A percentile compares a stretch with the other conserved stretches of the same genome.
phyloP scores from a whole-genome alignment of 2,797 vertebrate species.

The Lagodon rhomboides region DNA sequence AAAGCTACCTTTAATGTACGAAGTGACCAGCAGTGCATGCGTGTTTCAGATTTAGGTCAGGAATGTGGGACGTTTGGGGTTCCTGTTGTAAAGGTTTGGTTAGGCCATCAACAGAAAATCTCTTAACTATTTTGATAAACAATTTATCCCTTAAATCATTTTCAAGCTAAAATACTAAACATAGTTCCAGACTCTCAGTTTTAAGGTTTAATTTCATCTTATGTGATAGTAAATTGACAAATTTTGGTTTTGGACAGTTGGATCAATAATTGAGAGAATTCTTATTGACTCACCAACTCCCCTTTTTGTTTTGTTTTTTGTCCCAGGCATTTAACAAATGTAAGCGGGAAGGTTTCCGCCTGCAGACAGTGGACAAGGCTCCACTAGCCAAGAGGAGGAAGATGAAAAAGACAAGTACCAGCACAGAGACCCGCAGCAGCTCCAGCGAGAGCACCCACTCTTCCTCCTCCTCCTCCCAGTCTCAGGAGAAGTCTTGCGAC shows the following conservation, averaged over 20 bases:
- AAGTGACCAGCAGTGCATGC: not conserved
- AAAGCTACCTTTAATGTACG: slow-evolving; percentile 98
- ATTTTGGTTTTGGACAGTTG: not conserved
- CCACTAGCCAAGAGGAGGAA: slow-evolving; percentile 98
- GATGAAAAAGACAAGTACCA: slow-evolving; percentile 99
- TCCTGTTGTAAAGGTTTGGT: not conserved
- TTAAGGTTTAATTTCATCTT: too few relatives aligned
- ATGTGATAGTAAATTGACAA: too few relatives aligned
- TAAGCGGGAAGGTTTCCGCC: slow-evolving; percentile 97
- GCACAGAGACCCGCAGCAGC: slow-evolving; percentile 98
- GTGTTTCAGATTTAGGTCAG: slow-evolving; percentile 25
- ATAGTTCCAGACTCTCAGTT: too few relatives aligned
- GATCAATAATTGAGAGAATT: slow-evolving; percentile 1
- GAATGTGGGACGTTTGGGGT: not conserved
- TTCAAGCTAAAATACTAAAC: too few relatives aligned
- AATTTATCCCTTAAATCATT: too few relatives aligned
- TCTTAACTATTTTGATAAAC: too few relatives aligned
- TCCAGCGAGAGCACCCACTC: slow-evolving; percentile 98
- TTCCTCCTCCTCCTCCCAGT: slow-evolving; percentile 94
- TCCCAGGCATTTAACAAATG: slow-evolving; percentile 97
- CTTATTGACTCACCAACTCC: not conserved
- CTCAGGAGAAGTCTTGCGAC: slow-evolving; percentile 90
- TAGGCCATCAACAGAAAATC: too few relatives aligned
- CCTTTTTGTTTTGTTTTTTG: not conserved
- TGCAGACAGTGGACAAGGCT: slow-evolving; percentile 99